phyloP scores from a whole-genome alignment of 2,113 vertebrate genomes.

The Sitta europaea region DNA sequence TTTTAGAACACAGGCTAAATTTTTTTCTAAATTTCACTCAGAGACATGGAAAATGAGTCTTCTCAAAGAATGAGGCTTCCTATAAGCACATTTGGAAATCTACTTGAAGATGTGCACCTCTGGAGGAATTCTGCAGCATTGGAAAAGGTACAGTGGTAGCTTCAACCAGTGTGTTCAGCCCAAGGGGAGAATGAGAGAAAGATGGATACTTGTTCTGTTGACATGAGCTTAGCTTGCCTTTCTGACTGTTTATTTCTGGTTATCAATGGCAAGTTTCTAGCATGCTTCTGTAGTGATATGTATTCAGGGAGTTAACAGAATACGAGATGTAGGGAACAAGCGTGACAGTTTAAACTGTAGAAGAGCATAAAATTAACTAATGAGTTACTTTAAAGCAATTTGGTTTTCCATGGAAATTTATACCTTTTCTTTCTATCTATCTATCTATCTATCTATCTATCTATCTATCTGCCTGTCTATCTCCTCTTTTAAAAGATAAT shows the following conservation, averaged over 20 bases:
- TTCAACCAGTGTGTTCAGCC: neutral
- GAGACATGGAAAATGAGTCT: neutral
- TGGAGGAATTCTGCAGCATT: neutral
- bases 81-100: neutral
- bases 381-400: neutral
- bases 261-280: neutral
- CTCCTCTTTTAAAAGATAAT: neutral
- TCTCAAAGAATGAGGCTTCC: neutral
- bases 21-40: neutral
- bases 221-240: neutral
- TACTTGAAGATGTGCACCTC: neutral
- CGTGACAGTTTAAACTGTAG: neutral
- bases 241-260: neutral
- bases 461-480: no score
- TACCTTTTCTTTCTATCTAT: no score
- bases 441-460: no score
- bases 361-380: neutral
- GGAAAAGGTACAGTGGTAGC: neutral
- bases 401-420: neutral
- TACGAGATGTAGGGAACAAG: neutral
- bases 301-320: neutral
- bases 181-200: neutral
- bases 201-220: neutral
- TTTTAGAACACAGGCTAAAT: neutral
- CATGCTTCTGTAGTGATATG: neutral